Evolutionary conservation across 2,888 invertebrate species (phyloP), one percentile per base, ranked within the genome.

Genomic region (Gastrophysa polygoni): DNA sequence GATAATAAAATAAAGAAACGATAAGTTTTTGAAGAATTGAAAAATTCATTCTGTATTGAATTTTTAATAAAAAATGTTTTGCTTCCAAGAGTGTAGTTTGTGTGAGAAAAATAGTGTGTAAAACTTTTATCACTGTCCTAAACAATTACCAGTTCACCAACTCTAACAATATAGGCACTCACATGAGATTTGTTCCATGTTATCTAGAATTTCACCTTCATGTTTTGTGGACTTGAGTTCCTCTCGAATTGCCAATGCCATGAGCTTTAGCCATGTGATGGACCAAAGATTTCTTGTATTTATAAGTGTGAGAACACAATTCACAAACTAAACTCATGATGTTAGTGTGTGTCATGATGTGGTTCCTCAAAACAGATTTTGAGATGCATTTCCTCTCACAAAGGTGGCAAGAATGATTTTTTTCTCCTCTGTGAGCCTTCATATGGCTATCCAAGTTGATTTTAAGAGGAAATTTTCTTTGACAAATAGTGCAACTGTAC

Each of bases 181-280:
- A n/a, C n/a, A n/a, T n/a, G n/a, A n/a, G n/a, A n/a, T n/a, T n/a
- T n/a, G n/a, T n/a, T n/a, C n/a, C n/a, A n/a, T n/a, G n/a, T n/a
- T n/a, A n/a, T n/a, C n/a, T n/a, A n/a, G n/a, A n/a, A 24, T 32
- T 2, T 32, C 4, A 32, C 32, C 4, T 8, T 5, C 10, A 8
- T 32, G 2, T 32, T 32, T 32, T 32, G 32, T 7, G 8, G 8
- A 11, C 32, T 32, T 5, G 11, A 32, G 2, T 32, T 32, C 10
- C 11, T 8, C 32, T 28, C 24, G 7, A 3, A 11, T 57, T 58
- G 77, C 79, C 73, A 78, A 83, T 49, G 76, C 69, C 68, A 81
- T 82, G 75, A 81, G 84, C 68, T 61, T 83, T 83, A 38, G 81
- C 83, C 76, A 86, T 84, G 69, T 87, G 87, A 66, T 84, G 82